These are phyloP conservation scores for Phorcus lineatus DNA, from an alignment of 2,888 invertebrate species.

Conservation along the genomic window DNA sequence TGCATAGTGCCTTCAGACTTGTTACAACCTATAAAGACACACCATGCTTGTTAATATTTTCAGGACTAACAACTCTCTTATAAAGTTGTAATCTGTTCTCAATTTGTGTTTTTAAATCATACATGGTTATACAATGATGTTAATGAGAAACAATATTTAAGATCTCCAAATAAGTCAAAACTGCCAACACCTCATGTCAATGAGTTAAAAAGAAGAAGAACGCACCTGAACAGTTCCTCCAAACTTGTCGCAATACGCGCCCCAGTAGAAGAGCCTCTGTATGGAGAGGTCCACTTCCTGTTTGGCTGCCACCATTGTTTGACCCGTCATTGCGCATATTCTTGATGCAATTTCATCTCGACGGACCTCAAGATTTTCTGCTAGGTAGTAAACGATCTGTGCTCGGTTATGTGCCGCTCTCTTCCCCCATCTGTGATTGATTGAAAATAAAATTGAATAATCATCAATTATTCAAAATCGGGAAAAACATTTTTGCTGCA, in stretches of 20 bases:
- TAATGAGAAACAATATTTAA: not conserved
- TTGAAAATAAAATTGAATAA: no score
- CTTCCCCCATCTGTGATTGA: constrained; percentile 71
- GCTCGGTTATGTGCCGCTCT: constrained; percentile 75
- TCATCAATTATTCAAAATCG: no score
- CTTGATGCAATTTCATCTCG: constrained; percentile 69
- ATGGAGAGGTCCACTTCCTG: constrained; percentile 72
- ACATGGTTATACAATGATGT: not conserved
- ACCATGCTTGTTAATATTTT: no score
- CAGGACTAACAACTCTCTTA: no score
- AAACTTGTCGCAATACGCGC: constrained; percentile 75
- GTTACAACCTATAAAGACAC: no score
- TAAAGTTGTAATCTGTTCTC: no score
- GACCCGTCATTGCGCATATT: constrained; percentile 68
- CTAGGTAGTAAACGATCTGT: constrained; percentile 76
- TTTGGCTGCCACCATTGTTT: constrained; percentile 52
- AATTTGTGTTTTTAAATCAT: no score
- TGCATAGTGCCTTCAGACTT: no score
- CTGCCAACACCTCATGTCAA: no score
- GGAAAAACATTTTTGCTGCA: no score
- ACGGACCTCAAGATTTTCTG: constrained; percentile 75
- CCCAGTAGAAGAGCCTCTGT: constrained; percentile 76
- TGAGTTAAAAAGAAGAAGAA: not conserved
- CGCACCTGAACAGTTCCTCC: constrained; percentile 75
- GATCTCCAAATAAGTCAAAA: no score